Percentiles rank a stretch among this genome's conserved stretches.
phyloP scores from a whole-genome alignment of 1,140 invertebrate species.

The Platorchestia sp. region DNA sequence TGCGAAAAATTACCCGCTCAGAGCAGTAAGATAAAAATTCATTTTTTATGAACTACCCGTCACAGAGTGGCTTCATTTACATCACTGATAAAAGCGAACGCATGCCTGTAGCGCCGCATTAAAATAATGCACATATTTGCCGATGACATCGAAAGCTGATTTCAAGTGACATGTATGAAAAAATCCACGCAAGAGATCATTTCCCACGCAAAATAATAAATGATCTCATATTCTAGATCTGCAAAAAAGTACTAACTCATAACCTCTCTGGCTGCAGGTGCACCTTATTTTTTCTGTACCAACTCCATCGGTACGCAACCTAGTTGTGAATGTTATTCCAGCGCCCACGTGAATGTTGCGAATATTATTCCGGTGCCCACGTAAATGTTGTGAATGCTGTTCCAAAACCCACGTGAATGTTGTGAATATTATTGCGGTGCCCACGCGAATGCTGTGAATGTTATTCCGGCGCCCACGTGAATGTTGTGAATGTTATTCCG shows the following conservation, averaged over 20 bases:
- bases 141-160: too few relatives aligned
- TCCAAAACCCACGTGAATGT: not conserved
- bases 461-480: not conserved
- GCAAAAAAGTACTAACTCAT: too few relatives aligned
- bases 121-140: not conserved
- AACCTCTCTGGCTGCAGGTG: not conserved
- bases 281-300: not conserved
- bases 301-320: not conserved
- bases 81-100: not conserved
- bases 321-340: not conserved
- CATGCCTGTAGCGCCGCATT: not conserved
- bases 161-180: too few relatives aligned
- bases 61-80: not conserved
- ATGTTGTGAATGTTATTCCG: not conserved
- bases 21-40: not conserved
- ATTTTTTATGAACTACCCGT: not conserved
- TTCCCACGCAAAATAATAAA: too few relatives aligned
- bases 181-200: too few relatives aligned
- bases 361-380: not conserved
- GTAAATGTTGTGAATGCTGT: not conserved
- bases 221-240: too few relatives aligned
- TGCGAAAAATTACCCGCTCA: not conserved
- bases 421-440: not conserved
- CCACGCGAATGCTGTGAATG: not conserved
- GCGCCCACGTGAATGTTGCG: not conserved